Conservation (phyloP, 1,140 invertebrate species). For the Solenopsis invicta region DNA sequence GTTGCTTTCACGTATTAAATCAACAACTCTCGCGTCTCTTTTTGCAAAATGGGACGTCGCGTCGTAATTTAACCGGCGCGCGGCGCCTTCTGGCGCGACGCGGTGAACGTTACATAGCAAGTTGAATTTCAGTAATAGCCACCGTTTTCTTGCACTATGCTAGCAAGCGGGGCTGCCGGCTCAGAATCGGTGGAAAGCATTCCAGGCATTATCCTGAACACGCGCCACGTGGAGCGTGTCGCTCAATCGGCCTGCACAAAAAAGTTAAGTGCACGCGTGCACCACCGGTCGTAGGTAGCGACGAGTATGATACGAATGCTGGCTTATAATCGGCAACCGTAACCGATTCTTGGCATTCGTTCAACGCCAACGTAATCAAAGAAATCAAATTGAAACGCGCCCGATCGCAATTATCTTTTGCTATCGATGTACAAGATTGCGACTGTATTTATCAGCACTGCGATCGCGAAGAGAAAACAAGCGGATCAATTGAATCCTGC, state of each 20-base stretch:
- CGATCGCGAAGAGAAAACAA: constrained; percentile 25
- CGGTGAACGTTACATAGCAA: constrained; percentile 57
- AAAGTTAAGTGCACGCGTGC: constrained; percentile 68
- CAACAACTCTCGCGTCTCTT: not conserved
- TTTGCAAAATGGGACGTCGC: constrained; percentile 30
- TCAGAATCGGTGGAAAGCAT: constrained; percentile 71
- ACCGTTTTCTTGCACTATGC: constrained; percentile 60
- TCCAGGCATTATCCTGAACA: constrained; percentile 73
- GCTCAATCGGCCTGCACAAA: constrained; percentile 70
- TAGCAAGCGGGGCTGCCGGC: constrained; percentile 5
- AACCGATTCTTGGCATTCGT: constrained; percentile 28
- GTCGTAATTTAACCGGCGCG: constrained; percentile 36
- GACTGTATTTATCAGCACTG: constrained; percentile 15
- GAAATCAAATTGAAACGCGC: constrained; percentile 41
- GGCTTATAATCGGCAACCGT: constrained; percentile 40
- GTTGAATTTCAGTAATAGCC: constrained; percentile 63
- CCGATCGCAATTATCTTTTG: constrained; percentile 24
- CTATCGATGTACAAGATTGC: constrained; percentile 18
- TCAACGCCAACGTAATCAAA: not conserved
- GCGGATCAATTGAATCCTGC: not conserved
- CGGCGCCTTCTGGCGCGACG: constrained; percentile 35
- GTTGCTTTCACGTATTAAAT: constrained; percentile 9
- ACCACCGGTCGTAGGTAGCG: constrained; percentile 57
- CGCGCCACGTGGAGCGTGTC: constrained; percentile 77
- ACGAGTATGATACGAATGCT: constrained; percentile 44